These are phyloP conservation scores for Natrix natrix DNA, from an alignment of 2,797 vertebrate species.

Conservation along the genomic window DNA sequence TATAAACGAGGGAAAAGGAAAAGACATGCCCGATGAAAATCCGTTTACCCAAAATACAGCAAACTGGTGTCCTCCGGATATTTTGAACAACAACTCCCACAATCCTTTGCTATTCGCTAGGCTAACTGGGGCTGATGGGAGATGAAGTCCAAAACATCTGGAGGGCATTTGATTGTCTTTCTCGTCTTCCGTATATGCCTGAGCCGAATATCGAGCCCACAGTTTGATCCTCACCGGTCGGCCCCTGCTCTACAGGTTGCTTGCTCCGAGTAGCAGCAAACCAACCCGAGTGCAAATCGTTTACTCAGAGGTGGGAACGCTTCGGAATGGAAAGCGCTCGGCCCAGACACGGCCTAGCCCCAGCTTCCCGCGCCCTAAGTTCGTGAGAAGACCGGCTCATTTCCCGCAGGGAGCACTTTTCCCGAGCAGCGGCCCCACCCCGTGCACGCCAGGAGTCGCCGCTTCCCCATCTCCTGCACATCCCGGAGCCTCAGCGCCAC, in stretches of 20 bases:
- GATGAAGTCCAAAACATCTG: neutral
- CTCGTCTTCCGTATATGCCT: neutral
- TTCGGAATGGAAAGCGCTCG: neutral
- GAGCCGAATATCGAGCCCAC: neutral
- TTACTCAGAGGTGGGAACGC: neutral
- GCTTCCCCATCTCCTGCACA: neutral
- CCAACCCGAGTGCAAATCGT: neutral
- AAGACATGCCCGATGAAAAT: neutral
- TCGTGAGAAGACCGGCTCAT: neutral
- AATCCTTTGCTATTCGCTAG: neutral
- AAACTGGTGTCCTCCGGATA: neutral
- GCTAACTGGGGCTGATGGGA: neutral
- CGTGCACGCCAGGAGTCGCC: neutral
- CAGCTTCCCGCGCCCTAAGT: neutral
- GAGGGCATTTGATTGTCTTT: neutral
- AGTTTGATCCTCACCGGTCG: neutral
- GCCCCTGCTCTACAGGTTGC: neutral
- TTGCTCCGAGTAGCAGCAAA: neutral
- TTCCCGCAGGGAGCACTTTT: neutral
- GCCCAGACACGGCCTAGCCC: neutral
- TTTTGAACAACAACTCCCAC: neutral
- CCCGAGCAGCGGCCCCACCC: neutral
- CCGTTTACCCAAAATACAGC: neutral
- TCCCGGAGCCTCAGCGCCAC: neutral
- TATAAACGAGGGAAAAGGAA: neutral